A percentile compares a stretch with the other conserved stretches of the same genome.
These are phyloP conservation scores for Drosophila merina DNA, from an alignment of 2,888 invertebrate genomes.

Conservation along the genomic window DNA sequence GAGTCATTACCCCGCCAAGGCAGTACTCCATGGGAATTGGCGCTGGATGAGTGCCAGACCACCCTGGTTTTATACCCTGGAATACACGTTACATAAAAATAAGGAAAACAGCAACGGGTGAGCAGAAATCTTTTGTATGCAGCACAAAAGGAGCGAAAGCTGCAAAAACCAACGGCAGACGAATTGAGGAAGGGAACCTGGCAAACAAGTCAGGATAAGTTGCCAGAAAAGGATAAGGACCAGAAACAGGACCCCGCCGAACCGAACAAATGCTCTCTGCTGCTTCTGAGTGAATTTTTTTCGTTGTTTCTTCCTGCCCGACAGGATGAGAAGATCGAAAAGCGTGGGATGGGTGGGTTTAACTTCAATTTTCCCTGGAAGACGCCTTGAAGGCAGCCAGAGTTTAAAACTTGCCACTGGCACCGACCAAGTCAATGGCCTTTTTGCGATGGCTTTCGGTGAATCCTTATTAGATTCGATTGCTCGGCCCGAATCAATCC, in stretches of 20 bases:
- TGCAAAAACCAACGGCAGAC: conserved; percentile 36
- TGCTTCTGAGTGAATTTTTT: conserved; percentile 12
- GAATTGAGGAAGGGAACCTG: conserved; percentile 18
- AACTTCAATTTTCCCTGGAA: conserved; percentile 40
- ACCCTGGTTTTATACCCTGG: conserved; percentile 7
- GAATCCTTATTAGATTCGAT: conserved; percentile 60
- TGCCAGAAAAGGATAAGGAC: conserved; percentile 40
- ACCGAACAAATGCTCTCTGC: conserved; percentile 7
- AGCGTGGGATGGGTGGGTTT: conserved; percentile 1
- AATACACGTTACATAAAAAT: conserved; percentile 15
- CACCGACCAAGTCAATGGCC: conserved; percentile 64
- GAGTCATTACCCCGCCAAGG: conserved; percentile 21
- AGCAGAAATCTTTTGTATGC: conserved; percentile 74
- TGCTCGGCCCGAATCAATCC: conserved; percentile 58
- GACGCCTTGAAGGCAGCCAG: conserved; percentile 12
- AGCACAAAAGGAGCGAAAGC: conserved; percentile 68
- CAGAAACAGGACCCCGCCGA: conserved; percentile 31
- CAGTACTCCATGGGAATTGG: neutral
- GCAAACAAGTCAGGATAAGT: conserved; percentile 65
- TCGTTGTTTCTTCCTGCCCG: conserved; percentile 1
- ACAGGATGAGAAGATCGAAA: conserved; percentile 3
- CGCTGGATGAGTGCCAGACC: conserved; percentile 2
- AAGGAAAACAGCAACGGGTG: conserved; percentile 45
- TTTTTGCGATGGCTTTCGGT: conserved; percentile 33
- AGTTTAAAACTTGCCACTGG: neutral